Evolutionary conservation across 2,888 invertebrate species (phyloP), one percentile per base, ranked within the genome.

Genomic region (Crocallis elinguaria): DNA sequence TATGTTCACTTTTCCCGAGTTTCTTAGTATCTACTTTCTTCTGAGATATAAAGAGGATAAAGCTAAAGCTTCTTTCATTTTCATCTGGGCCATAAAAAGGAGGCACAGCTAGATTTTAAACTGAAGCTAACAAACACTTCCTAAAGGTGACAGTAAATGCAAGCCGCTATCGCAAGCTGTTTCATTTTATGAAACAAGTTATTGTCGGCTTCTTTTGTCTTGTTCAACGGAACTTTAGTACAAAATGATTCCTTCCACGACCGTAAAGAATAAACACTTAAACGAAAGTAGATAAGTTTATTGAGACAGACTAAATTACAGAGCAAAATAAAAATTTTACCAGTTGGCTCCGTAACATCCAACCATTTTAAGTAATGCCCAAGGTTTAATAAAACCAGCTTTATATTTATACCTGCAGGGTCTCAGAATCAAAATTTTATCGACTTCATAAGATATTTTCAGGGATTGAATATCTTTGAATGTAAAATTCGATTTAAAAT

Each of bases 401-500:
- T 60, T 51, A 50, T 60, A 57, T 56, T 49, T 62, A 62, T 60
- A 53, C 51, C 60, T 53, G 49, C 49, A 57, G 56, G 51, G 41
- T 60, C 59, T 59, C 39, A 57, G 55, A 44, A 57, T 51, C 56
- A 29, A 56, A 60, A 60, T 60, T 62, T 62, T 60, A 60, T 59
- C 42, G 62, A 57, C 59, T 60, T 56, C 58, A 59, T 67, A 63
- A 65, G 67, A 67, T 58, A 65, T 66, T 66, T 66, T 63, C 63
- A 49, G 59, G 61, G 60, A 67, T 71, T 68, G 68, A 74, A 72
- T 69, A 68, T 66, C 33, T 51, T 51, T 45, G 45, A 51, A 69
- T 69, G 67, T 57, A 64, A 67, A 75, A 76, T 72, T 75, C 70
- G 71, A 79, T 80, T 79, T 73, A 66, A 73, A 76, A 73, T 71